These are phyloP conservation scores for Drosophila eohydei DNA, from an alignment of 2,888 invertebrate species.

Conservation along the genomic window DNA sequence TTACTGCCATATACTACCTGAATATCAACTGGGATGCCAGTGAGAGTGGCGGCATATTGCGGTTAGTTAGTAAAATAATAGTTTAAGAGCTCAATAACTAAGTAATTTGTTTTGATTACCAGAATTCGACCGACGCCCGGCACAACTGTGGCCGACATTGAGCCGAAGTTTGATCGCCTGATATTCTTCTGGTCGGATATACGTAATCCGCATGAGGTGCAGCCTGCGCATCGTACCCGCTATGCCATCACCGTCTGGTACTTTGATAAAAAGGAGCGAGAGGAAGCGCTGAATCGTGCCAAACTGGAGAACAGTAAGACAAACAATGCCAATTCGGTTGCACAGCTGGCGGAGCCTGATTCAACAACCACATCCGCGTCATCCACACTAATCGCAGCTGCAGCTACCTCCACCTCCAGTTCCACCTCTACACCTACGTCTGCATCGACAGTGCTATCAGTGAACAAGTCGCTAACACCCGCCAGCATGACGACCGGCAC, in stretches of 20 bases:
- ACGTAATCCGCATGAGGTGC: slow-evolving; percentile 98
- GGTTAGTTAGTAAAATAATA: slow-evolving; percentile 84
- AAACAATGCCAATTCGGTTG: slow-evolving; percentile 53
- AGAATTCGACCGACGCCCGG: slow-evolving; percentile 95
- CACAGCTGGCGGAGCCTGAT: slow-evolving; percentile 57
- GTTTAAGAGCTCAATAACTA: not conserved
- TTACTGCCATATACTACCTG: slow-evolving; percentile 98
- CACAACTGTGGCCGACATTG: slow-evolving; percentile 94
- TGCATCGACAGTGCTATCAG: slow-evolving; percentile 20
- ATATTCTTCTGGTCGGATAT: slow-evolving; percentile 99
- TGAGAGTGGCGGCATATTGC: slow-evolving; percentile 93
- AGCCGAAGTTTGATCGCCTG: slow-evolving; percentile 96
- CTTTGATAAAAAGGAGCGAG: slow-evolving; percentile 93
- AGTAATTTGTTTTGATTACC: not conserved
- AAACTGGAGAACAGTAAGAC: slow-evolving; percentile 60
- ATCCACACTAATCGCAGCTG: slow-evolving; percentile 24
- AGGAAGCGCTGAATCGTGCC: slow-evolving; percentile 87
- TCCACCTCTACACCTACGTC: slow-evolving; percentile 17
- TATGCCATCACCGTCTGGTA: slow-evolving; percentile 97
- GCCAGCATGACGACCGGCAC: slow-evolving; percentile 60
- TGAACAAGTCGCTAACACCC: slow-evolving; percentile 50
- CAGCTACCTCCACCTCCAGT: slow-evolving; percentile 16
- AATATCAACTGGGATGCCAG: slow-evolving; percentile 96
- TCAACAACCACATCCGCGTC: slow-evolving; percentile 56
- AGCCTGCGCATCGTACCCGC: slow-evolving; percentile 94